Evolutionary conservation across 1,140 invertebrate species (phyloP), one percentile per base, ranked within the genome.

Genomic region (Trichomalopsis sarcophagae): DNA sequence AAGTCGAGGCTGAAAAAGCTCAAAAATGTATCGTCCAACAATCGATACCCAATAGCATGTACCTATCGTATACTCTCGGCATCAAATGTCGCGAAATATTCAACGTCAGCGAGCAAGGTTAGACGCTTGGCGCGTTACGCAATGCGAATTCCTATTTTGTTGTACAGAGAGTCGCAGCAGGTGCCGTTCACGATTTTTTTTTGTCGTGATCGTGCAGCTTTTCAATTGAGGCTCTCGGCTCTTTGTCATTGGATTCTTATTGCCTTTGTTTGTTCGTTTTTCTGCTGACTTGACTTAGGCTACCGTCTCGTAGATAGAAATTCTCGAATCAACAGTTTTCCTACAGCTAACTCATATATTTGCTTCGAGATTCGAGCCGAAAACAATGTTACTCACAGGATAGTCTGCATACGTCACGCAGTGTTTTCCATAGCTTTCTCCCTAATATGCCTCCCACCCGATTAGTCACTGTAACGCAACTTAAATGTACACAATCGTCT

Each of bases 401-500:
- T 62, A 62, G n/a, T 21, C 21, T 62, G 21, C 68, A 7, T 11
- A 17, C 23, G 68, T 71, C 68, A 33, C 11, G 9, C 27, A 2
- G 27, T 62, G 55, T n/a, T 71, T 71, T 71, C 23, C 21, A 2
- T 62, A 21, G 14, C 17, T 62, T 62, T 44, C 40, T 9, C 40
- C 6, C 10, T 44, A 10, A 21, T n/a, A n/a, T 62, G 1, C 55
- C 21, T 44, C 30, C 66, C 30, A n/a, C 10, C n/a, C 6, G 27
- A 30, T 75, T 40, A 82, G 71, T 75, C 73, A 66, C n/a, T 17
- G 33, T 27, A 68, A 9, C 36, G 23, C 69, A 55, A 84, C 74
- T 69, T 84, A 40, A 66, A n/a, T 75, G 75, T 75, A 81, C 27
- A 78, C 50, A 62, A 79, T 80, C n/a, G 27, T 33, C 50, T 74